Base-by-base conservation (phyloP, 2,888 invertebrate species). In the Trachelus stipa region DNA sequence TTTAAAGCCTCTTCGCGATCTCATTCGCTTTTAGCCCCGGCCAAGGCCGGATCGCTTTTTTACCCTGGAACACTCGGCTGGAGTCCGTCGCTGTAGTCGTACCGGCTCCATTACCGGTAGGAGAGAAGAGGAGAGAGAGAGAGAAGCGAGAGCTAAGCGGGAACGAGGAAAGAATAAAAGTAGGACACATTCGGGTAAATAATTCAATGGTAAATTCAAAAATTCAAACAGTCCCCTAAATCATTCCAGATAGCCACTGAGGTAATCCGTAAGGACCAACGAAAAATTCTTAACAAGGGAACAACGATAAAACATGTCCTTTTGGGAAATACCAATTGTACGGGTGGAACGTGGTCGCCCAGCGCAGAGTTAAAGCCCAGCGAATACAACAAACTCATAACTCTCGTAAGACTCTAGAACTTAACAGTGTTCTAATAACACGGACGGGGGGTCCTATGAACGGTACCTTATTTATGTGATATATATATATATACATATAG, bases 391-490 rank as follows among this genome's bases (percentile, higher is more conserved):
- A 88, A 88, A 89, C 89, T 90, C 89, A 87, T 88, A 89, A 90
- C 85, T 85, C 83, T 85, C 86, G 88, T 89, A 90, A 90, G 89
- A 89, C 89, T 87, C 88, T 87, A 88, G 88, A 89, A 90, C 90
- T 90, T 90, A 89, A 86, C 87, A 88, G 87, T 86, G 85, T 87
- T 87, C 89, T 87, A 88, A 90, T 89, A 88, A 88, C 87, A 40
- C 85, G 82, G 83, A 15, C 12, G 30, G 15, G 34, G 33, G 73
- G 73, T 11, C 35, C 34, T 30, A 11, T 4, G 73, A 30, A 30
- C 4, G 23, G 73, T 12, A n/a, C 40, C 15, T 4, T 40, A 40
- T 40, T 12, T 40, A 40, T 40, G 15, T 40, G 4, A 1, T 37
- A 4, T 40, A 40, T 15, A 40, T 12, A 12, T 4, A 37, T 37